Conservation (phyloP, 2,797 vertebrate species). For the Paguma larvata region DNA sequence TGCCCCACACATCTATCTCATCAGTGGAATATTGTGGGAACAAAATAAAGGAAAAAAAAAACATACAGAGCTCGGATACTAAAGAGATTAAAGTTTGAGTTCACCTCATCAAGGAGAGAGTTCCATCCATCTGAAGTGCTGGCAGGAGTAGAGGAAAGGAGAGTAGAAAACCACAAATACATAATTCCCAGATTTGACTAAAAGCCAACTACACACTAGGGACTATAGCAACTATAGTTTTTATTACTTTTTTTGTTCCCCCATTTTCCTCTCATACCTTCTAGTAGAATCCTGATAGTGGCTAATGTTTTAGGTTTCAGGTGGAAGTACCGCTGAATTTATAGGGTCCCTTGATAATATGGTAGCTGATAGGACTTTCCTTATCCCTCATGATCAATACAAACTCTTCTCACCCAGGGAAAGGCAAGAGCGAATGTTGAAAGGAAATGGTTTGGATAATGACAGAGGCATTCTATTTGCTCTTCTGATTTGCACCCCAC, state of each 20-base stretch:
- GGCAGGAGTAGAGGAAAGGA: not conserved
- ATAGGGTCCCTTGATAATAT: not conserved
- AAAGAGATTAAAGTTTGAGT: not conserved
- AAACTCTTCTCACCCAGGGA: not conserved
- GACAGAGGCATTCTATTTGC: not conserved
- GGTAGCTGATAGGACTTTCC: not conserved
- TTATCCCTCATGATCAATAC: not conserved
- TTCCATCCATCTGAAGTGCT: not conserved
- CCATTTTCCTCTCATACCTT: not conserved
- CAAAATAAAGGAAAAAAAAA: not conserved
- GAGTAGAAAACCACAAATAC: not conserved
- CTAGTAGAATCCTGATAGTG: not conserved
- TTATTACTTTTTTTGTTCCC: not conserved
- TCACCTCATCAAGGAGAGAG: not conserved
- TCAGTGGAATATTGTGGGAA: not conserved
- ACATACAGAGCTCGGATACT: not conserved
- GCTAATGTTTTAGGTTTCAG: not conserved
- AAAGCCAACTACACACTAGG: not conserved
- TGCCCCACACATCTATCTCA: not conserved
- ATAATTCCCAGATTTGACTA: not conserved
- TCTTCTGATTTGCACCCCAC: not conserved
- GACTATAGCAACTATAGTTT: fast-evolving
- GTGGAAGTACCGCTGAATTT: not conserved
- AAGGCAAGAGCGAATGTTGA: not conserved
- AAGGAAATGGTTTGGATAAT: not conserved